A percentile compares a stretch with the other conserved stretches of the same genome.
Conservation (phyloP, 2,113 vertebrate species). For the Otolemur garnettii region DNA sequence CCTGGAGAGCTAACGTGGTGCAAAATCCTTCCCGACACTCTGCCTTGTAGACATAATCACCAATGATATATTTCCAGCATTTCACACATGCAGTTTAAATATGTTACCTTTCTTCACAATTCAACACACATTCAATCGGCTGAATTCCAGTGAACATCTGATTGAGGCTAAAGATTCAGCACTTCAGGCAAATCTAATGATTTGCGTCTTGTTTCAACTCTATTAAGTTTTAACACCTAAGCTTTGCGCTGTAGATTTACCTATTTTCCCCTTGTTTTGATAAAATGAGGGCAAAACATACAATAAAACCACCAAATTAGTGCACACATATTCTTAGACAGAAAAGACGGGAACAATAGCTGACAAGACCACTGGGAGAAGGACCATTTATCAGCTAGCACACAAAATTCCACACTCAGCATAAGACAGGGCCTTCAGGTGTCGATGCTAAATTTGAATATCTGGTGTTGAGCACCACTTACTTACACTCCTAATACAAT, state of each 20-base stretch:
- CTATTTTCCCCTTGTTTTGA: background rate
- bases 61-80: background rate
- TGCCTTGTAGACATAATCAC: background rate
- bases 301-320: background rate
- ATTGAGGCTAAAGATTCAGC: background rate
- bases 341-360: background rate
- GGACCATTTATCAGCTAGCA: background rate
- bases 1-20: background rate
- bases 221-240: background rate
- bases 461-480: background rate
- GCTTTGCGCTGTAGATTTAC: background rate
- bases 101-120: background rate
- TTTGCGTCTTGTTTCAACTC: background rate
- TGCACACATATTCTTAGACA: background rate
- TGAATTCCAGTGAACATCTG: background rate
- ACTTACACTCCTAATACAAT: background rate
- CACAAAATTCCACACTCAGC: background rate
- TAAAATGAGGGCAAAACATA: background rate
- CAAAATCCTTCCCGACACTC: background rate
- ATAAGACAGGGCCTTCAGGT: fast-evolving
- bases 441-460: background rate
- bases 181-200: background rate
- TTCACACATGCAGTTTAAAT: background rate
- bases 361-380: background rate
- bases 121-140: background rate